phyloP scores from a whole-genome alignment of 1,140 invertebrate genomes.

The Procambarus virginalis region DNA sequence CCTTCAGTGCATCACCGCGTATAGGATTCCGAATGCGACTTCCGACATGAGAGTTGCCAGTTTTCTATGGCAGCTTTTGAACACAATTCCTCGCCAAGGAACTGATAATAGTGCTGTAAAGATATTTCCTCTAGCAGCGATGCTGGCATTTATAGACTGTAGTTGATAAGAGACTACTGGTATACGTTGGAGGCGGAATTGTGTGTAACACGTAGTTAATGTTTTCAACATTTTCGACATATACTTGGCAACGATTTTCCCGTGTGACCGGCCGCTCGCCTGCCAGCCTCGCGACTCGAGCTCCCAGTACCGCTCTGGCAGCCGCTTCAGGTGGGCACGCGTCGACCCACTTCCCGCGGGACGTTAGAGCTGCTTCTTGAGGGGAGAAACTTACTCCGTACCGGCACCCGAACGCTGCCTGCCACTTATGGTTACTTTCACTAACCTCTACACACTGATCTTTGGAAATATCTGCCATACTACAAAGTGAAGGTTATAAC shows the following conservation, averaged over 20 bases:
- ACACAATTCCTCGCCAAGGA: neutral
- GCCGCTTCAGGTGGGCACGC: neutral
- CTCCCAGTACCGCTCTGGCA: conserved; percentile 15
- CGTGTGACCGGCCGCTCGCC: conserved; percentile 34
- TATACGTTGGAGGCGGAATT: no score
- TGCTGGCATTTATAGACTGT: no score
- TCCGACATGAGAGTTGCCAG: conserved; percentile 39
- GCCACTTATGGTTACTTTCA: no score
- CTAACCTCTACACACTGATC: no score
- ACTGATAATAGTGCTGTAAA: neutral
- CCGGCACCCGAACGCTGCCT: no score
- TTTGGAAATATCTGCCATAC: no score
- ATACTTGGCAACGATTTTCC: conserved; percentile 43
- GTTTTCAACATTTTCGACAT: neutral
- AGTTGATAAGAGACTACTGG: no score
- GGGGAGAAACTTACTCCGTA: no score
- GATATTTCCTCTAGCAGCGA: no score
- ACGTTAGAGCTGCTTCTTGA: neutral
- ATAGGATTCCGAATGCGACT: conserved; percentile 48
- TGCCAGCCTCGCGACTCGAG: conserved; percentile 22
- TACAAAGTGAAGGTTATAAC: no score
- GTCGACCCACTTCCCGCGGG: neutral
- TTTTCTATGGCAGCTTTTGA: neutral
- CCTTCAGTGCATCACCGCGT: conserved; percentile 41
- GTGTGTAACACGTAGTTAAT: no score